Conservation (phyloP, 1,140 invertebrate species). For the Sycophila sp. region DNA sequence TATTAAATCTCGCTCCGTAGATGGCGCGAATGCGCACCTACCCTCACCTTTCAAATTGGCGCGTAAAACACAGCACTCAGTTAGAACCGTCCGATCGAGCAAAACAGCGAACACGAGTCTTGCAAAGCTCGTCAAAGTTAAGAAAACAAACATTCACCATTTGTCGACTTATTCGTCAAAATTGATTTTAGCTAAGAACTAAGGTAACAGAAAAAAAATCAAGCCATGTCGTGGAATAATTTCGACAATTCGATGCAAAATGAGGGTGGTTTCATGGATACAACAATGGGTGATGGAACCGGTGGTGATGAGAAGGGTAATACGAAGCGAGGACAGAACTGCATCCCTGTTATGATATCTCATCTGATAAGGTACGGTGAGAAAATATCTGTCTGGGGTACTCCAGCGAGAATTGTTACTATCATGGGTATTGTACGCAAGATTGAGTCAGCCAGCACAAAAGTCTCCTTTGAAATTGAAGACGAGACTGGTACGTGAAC, state of each 20-base stretch:
- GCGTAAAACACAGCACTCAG: too few relatives aligned
- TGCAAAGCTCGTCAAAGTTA: too few relatives aligned
- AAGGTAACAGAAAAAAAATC: too few relatives aligned
- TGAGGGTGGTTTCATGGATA: conserved; percentile 41
- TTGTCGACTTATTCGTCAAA: conserved; percentile 4
- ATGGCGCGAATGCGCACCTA: too few relatives aligned
- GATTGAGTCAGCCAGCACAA: conserved; percentile 53
- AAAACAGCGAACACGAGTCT: too few relatives aligned
- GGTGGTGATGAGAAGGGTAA: conserved; percentile 36
- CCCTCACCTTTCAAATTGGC: too few relatives aligned
- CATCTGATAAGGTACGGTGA: conserved; percentile 45
- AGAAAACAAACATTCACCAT: too few relatives aligned
- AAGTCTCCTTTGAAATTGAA: conserved; percentile 54
- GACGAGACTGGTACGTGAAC: conserved; percentile 57
- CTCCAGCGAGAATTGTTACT: conserved; percentile 43
- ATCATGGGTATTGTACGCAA: conserved; percentile 51
- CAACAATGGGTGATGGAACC: conserved; percentile 32
- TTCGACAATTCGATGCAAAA: conserved; percentile 41
- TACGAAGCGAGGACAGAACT: conserved; percentile 44
- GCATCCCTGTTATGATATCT: conserved; percentile 55
- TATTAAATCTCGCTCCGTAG: too few relatives aligned
- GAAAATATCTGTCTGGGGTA: conserved; percentile 47
- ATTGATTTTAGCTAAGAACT: conserved; percentile 14
- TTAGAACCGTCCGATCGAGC: too few relatives aligned
- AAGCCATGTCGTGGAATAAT: conserved; percentile 46